Evolutionary conservation across 2,888 invertebrate genomes (phyloP).

Genomic region (Limnephilus lunatus): DNA sequence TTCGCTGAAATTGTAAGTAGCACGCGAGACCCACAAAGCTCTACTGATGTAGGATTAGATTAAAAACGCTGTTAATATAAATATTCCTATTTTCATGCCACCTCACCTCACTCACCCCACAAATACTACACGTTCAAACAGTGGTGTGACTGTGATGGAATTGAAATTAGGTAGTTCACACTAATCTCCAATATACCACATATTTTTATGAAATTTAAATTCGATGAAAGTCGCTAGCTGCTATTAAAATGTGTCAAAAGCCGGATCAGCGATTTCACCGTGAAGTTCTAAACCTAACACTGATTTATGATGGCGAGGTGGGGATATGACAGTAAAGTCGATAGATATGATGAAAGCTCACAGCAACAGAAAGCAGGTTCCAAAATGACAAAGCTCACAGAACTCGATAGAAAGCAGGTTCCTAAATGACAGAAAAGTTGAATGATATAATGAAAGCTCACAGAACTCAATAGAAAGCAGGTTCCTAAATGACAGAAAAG

Average conservation of each 20-base stretch:
- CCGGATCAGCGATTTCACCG: not conserved
- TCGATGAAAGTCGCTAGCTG: not conserved
- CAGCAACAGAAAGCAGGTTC: too few relatives aligned
- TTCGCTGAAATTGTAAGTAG: slow-evolving; percentile 14
- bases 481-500: too few relatives aligned
- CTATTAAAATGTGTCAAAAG: not conserved
- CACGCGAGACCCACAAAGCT: slow-evolving; percentile 23
- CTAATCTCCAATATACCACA: not conserved
- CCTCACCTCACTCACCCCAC: not conserved
- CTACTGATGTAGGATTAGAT: slow-evolving; percentile 30
- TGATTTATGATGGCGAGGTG: too few relatives aligned
- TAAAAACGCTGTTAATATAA: not conserved
- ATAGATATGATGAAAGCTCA: too few relatives aligned
- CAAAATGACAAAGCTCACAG: too few relatives aligned
- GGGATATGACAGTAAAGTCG: too few relatives aligned
- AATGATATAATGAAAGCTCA: too few relatives aligned
- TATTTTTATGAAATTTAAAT: not conserved
- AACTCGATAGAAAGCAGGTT: too few relatives aligned
- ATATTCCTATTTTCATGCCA: not conserved
- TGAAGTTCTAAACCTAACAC: too few relatives aligned
- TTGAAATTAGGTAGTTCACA: not conserved
- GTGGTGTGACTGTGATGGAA: not conserved
- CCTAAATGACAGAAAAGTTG: too few relatives aligned
- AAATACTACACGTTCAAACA: not conserved
- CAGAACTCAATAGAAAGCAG: too few relatives aligned